These are phyloP conservation scores for Papilio xuthus DNA, from an alignment of 1,140 invertebrate genomes.

Conservation along the genomic window DNA sequence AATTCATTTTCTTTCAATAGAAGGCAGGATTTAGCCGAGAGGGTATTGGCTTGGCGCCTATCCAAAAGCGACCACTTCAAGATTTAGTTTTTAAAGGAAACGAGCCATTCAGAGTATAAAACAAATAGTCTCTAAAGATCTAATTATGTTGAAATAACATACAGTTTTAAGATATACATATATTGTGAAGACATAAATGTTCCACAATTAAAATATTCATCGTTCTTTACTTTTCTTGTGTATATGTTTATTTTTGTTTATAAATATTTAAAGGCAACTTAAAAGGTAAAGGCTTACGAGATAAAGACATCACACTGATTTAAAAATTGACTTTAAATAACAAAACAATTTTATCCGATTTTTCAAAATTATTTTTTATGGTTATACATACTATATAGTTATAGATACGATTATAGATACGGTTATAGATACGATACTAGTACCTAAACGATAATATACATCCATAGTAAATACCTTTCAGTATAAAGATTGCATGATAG, in stretches of 20 bases:
- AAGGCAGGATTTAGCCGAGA: slow-evolving; percentile 5
- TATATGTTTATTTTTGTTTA: no score
- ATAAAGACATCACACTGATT: no score
- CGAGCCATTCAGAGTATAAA: slow-evolving; percentile 28
- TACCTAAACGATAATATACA: neutral
- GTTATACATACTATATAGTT: no score
- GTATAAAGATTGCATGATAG: neutral
- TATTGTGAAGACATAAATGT: neutral
- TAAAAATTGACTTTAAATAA: no score
- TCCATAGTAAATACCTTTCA: neutral
- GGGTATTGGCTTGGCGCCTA: slow-evolving; percentile 33
- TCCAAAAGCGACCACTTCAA: slow-evolving; percentile 34
- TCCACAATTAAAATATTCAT: no score
- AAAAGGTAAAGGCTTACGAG: no score
- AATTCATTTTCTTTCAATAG: slow-evolving; percentile 36
- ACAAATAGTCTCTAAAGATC: slow-evolving; percentile 27
- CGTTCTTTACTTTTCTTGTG: no score
- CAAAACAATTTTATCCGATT: no score
- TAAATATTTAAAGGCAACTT: no score
- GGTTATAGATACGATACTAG: no score
- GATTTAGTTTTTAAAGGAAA: slow-evolving; percentile 37
- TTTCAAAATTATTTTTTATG: no score
- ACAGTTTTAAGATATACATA: slow-evolving; percentile 1
- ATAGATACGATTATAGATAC: no score
- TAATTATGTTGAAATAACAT: slow-evolving; percentile 33